Base-by-base conservation (phyloP, 2,113 vertebrate genomes). In the Erythrolamprus reginae region DNA sequence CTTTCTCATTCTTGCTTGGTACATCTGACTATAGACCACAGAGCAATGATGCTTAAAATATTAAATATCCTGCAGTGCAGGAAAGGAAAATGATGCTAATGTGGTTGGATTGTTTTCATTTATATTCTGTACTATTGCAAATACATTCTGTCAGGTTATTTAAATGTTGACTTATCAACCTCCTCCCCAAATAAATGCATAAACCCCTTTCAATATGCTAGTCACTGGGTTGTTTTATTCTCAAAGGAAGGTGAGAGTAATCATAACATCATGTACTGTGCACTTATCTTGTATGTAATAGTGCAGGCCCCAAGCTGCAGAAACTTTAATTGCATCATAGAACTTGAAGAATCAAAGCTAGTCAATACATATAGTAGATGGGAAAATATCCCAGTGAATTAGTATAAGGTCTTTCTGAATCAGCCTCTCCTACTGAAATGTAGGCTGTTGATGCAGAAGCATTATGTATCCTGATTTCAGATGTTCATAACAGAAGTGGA, bases 11-110 rank as follows among this genome's bases (percentile, higher is more conserved):
- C 65, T 33, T 87, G 85, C 19, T 48, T 45, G 7, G 53, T 83
- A 28, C 52, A 58, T 55, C 84, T 87, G 86, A 87, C 85, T 87
- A 21, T 82, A 65, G 26, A 47, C 65, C 21, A 5, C 42, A 82
- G 84, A 42, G 89, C 45, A 90, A 90, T 38, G 85, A 33, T 90
- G 50, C 33, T 90, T 87, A 48, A 53, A 90, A 87, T 82, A 56
- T 87, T 84, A 83, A 83, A 87, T 84, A 88, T 91, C 38, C 86
- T 33, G n/a, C 23, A 83, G 58, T 70, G 24, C 47, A 86, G 84
- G 51, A 50, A 52, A 90, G 8, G 56, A 55, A 38, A 90, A 55
- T 77, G 24, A 82, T 55, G 24, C 51, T 38, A 47, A n/a, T 82
- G n/a, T 83, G 4, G 23, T 50, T 24, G 28, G 33, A 50, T 17